Conservation (phyloP, 1,140 invertebrate species). For the Psilanteris sp. region DNA sequence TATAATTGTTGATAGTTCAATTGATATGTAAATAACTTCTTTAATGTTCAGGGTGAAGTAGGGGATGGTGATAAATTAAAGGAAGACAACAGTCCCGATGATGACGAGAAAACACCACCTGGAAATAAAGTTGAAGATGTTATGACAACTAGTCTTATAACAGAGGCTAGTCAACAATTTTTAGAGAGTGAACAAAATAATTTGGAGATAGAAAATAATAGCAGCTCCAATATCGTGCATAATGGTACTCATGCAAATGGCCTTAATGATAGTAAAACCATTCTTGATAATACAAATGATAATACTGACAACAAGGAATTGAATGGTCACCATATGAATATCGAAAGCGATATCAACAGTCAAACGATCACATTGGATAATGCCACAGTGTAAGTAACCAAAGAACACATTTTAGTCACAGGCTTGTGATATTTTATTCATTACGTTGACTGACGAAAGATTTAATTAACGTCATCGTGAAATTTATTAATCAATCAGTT, state of each 20-base stretch:
- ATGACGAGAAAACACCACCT: constrained; percentile 70
- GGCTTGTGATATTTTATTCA: constrained; percentile 34
- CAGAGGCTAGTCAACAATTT: constrained; percentile 77
- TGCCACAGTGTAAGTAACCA: constrained; percentile 79
- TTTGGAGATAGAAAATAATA: constrained; percentile 69
- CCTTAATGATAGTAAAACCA: constrained; percentile 74
- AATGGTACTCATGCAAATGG: constrained; percentile 77
- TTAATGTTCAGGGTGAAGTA: constrained; percentile 69
- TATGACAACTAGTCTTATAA: constrained; percentile 78
- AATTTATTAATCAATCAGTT: constrained; percentile 18
- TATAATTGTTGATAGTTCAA: too few relatives aligned
- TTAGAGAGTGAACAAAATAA: constrained; percentile 74
- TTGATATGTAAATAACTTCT: too few relatives aligned
- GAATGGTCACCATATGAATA: constrained; percentile 77
- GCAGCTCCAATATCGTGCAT: constrained; percentile 70
- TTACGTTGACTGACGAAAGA: constrained; percentile 20
- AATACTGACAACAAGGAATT: constrained; percentile 73
- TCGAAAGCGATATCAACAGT: constrained; percentile 71
- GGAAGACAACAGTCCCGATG: constrained; percentile 73
- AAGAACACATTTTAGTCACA: constrained; percentile 56
- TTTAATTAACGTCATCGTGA: constrained; percentile 40
- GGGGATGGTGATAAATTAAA: constrained; percentile 76
- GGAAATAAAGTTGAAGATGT: constrained; percentile 73
- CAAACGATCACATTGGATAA: constrained; percentile 78
- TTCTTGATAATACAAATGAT: constrained; percentile 76